phyloP scores from a whole-genome alignment of 2,113 vertebrate genomes.

The Anarrhichthys ocellatus region DNA sequence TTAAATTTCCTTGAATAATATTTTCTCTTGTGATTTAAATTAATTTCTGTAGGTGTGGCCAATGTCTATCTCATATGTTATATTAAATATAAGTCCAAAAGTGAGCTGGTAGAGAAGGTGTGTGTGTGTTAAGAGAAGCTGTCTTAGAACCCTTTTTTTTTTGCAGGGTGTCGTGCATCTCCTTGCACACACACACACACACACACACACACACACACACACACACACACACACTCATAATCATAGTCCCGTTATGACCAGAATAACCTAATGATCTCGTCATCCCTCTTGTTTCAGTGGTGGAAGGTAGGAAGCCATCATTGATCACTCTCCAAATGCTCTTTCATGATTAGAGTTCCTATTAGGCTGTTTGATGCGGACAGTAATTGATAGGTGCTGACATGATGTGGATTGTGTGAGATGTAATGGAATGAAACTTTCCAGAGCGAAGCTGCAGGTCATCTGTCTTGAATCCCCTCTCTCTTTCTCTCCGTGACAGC shows the following conservation, averaged over 20 bases:
- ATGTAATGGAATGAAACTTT: constrained; percentile 70
- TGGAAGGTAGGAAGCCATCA: constrained; percentile 39
- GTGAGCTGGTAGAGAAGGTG: not conserved
- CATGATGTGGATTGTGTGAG: constrained; percentile 63
- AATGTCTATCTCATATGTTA: not conserved
- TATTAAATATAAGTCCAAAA: not conserved
- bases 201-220: constrained; percentile 22
- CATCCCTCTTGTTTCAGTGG: constrained; percentile 39
- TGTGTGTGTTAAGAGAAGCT: not conserved
- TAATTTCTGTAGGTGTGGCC: not conserved
- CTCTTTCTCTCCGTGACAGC: constrained; percentile 63
- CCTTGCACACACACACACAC: not conserved
- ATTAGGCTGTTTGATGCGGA: constrained; percentile 53
- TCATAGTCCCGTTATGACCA: constrained; percentile 8
- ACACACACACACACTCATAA: constrained; percentile 21
- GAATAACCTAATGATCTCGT: constrained; percentile 50
- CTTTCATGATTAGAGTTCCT: constrained; percentile 45
- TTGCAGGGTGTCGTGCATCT: not conserved
- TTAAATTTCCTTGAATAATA: not conserved
- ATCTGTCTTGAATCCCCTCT: constrained; percentile 60
- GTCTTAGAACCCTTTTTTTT: not conserved
- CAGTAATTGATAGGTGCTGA: constrained; percentile 72
- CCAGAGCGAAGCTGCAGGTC: constrained; percentile 63
- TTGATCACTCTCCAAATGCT: constrained; percentile 53
- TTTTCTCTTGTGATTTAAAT: not conserved